phyloP scores from a whole-genome alignment of 2,888 invertebrate species.

The Drosophila ochracea region DNA sequence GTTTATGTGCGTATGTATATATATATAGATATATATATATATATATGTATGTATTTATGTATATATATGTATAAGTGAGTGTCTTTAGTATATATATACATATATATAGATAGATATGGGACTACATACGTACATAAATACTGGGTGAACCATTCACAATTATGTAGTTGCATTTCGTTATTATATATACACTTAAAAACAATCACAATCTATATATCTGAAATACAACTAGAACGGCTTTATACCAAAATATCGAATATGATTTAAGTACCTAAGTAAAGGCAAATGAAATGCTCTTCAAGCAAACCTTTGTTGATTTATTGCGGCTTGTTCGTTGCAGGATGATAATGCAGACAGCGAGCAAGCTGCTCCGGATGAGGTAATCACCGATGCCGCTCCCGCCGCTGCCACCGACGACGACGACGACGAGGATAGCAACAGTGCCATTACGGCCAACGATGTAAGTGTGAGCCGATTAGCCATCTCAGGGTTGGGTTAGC shows the following conservation, averaged over 20 bases:
- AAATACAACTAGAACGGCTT: constrained; percentile 12
- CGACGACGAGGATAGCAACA: constrained; percentile 65
- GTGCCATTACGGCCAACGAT: constrained; percentile 51
- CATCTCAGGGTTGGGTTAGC: constrained; percentile 4
- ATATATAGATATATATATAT: constrained; percentile 12
- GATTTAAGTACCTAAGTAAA: constrained; percentile 50
- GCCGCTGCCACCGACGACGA: constrained; percentile 12
- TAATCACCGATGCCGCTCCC: constrained; percentile 14
- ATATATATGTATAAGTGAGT: background rate
- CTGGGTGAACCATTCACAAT: constrained; percentile 4
- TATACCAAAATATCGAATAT: constrained; percentile 23
- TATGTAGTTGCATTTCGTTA: constrained; percentile 16
- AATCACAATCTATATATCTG: constrained; percentile 9
- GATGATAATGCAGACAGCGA: constrained; percentile 69
- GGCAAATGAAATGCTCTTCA: constrained; percentile 45
- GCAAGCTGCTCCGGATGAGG: constrained; percentile 29
- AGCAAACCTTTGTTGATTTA: constrained; percentile 58
- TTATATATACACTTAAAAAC: constrained; percentile 3
- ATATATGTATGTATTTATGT: background rate
- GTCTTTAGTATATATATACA: background rate
- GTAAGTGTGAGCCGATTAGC: constrained; percentile 56
- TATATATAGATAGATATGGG: background rate
- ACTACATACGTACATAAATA: constrained; percentile 12
- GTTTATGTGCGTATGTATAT: background rate
- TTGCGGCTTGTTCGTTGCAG: constrained; percentile 76